These are phyloP conservation scores for Pristionchus entomophagus DNA, from an alignment of 2,888 invertebrate genomes.

Conservation along the genomic window DNA sequence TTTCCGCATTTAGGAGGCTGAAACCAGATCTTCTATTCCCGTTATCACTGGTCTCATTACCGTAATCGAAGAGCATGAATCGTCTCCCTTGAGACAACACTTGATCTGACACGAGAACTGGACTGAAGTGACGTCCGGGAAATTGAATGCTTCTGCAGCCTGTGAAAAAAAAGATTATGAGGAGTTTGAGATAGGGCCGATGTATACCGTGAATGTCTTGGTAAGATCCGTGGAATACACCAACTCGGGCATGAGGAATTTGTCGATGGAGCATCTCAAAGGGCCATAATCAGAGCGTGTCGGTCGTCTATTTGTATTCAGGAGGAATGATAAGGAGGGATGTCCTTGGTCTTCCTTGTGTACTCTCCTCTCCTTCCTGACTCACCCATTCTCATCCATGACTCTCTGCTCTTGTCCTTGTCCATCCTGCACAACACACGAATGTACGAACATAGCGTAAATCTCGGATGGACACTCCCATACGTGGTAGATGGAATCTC, in stretches of 20 bases:
- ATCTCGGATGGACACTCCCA: conserved; percentile 72
- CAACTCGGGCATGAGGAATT: conserved; percentile 70
- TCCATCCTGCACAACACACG: conserved; percentile 69
- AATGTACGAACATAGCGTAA: conserved; percentile 72
- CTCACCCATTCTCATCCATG: conserved; percentile 68
- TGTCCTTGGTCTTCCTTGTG: neutral
- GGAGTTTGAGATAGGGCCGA: neutral
- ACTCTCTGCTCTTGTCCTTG: conserved; percentile 63
- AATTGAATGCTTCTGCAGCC: conserved; percentile 73
- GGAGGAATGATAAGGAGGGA: neutral
- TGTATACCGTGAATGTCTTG: conserved; percentile 65
- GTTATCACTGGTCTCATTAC: conserved; percentile 49
- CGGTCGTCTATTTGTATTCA: neutral
- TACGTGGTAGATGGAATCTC: conserved; percentile 73
- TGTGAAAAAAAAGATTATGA: conserved; percentile 24
- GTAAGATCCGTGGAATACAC: conserved; percentile 69
- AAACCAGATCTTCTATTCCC: conserved; percentile 28
- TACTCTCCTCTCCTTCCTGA: neutral
- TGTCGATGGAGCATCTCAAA: conserved; percentile 67
- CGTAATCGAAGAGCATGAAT: conserved; percentile 63
- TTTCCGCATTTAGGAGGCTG: conserved; percentile 57
- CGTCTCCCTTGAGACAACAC: conserved; percentile 65
- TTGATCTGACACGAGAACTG: conserved; percentile 72
- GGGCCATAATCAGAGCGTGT: conserved; percentile 8
- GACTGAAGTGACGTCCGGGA: conserved; percentile 71